A percentile compares a stretch with the other conserved stretches of the same genome.
These are phyloP conservation scores for Aurelia coerulea DNA, from an alignment of 30 jellyfish, hydroid and myxozoan genomes.

Conservation along the genomic window DNA sequence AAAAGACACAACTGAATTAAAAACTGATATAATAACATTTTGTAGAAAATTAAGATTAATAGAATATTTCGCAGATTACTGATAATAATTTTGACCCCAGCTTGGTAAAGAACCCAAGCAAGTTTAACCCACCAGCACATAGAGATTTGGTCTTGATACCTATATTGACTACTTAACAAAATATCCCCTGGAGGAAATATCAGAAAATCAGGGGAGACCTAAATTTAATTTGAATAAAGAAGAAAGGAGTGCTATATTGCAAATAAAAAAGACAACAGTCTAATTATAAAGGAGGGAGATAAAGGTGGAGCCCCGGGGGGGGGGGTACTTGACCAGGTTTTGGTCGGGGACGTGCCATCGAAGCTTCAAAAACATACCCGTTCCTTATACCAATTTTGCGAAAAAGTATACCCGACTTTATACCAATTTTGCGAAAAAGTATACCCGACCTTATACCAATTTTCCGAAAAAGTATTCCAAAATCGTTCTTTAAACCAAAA, in stretches of 20 bases:
- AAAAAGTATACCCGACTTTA: too few species aligned
- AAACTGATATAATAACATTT: too few species aligned
- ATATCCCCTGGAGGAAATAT: conserved; percentile 10
- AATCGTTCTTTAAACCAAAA: too few species aligned
- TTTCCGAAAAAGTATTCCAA: too few species aligned
- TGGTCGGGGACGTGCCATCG: too few species aligned
- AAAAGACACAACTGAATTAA: background rate
- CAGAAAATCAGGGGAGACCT: background rate
- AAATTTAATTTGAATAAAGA: background rate
- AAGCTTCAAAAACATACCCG: too few species aligned
- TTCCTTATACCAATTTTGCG: too few species aligned
- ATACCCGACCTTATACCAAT: too few species aligned
- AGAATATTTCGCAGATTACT: background rate
- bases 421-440: too few species aligned
- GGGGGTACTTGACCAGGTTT: too few species aligned
- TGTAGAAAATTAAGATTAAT: too few species aligned
- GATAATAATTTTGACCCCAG: conserved; percentile 3
- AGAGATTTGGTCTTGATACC: conserved; percentile 18
- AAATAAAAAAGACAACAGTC: conserved; percentile 11
- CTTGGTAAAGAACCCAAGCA: background rate
- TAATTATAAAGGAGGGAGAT: conserved; percentile 18
- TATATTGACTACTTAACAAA: conserved; percentile 19
- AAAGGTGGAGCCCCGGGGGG: background rate
- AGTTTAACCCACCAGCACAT: conserved; percentile 5
- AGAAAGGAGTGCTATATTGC: conserved; percentile 13